A percentile compares a stretch with the other conserved stretches of the same genome.
Conservation (phyloP, 2,113 vertebrate species). For the Mesitornis unicolor region DNA sequence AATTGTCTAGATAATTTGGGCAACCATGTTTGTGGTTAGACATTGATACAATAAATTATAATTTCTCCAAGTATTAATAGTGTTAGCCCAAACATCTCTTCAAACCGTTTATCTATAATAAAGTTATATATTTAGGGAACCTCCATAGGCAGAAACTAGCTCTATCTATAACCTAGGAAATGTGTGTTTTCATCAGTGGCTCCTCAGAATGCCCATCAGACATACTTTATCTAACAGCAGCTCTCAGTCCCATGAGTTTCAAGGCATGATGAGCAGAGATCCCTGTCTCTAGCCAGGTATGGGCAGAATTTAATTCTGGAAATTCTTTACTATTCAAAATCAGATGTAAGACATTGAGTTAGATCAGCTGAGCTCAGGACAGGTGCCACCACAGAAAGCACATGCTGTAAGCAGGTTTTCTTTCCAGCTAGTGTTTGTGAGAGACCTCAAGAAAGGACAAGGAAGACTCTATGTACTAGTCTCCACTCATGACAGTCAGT, state of each 20-base stretch:
- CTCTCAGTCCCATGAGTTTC: background rate
- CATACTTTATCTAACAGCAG: background rate
- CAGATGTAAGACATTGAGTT: background rate
- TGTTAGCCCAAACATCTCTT: background rate
- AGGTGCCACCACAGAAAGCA: background rate
- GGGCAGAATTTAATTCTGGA: background rate
- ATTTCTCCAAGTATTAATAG: background rate
- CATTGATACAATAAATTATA: background rate
- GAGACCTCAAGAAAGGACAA: background rate
- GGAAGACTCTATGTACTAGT: background rate
- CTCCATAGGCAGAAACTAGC: background rate
- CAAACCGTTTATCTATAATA: background rate
- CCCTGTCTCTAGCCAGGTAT: background rate
- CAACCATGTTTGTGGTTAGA: background rate
- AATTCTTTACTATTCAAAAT: background rate
- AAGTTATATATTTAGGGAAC: background rate
- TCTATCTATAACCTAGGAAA: background rate
- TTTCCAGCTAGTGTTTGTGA: background rate
- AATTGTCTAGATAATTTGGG: background rate
- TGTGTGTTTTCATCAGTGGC: background rate
- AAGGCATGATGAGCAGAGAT: background rate
- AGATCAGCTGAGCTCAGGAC: background rate
- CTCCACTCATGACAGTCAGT: background rate
- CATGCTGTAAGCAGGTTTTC: background rate
- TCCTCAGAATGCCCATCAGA: background rate